Conservation (phyloP, 2,888 invertebrate species). For the Drosophila suboccidentalis region DNA sequence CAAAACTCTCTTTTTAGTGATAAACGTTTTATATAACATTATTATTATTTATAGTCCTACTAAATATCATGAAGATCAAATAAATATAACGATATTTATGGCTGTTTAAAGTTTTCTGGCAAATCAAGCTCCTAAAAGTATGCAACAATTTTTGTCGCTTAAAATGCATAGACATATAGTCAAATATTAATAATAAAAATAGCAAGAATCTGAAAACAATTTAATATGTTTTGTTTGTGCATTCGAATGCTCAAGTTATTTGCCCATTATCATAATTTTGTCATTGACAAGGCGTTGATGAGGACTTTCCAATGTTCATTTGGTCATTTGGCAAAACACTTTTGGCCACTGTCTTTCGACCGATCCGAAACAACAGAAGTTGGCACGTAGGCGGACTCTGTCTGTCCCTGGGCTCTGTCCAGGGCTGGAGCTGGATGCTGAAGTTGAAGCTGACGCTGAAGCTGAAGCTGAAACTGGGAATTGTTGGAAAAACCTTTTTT, state of each 20-base stretch:
- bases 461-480: too few species aligned
- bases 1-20: too few species aligned
- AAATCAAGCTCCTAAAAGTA: too few species aligned
- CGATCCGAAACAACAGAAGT: conserved; percentile 14
- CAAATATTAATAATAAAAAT: too few species aligned
- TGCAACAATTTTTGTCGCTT: too few species aligned
- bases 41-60: too few species aligned
- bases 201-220: neutral
- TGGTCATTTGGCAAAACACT: conserved; percentile 17
- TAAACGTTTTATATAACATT: too few species aligned
- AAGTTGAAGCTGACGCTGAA: conserved; percentile 1
- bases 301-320: conserved; percentile 10
- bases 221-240: conserved; percentile 8
- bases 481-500: conserved; percentile 74
- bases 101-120: neutral
- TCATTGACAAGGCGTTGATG: conserved; percentile 40
- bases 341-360: conserved; percentile 29
- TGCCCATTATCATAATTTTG: conserved; percentile 14
- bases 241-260: conserved; percentile 9
- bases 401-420: conserved; percentile 13
- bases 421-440: conserved; percentile 7
- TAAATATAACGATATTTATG: neutral
- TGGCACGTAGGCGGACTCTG: conserved; percentile 38
- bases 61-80: neutral
- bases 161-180: too few species aligned